A percentile compares a stretch with the other conserved stretches of the same genome.
Conservation (phyloP, 2,113 vertebrate genomes). For the Upupa epops region DNA sequence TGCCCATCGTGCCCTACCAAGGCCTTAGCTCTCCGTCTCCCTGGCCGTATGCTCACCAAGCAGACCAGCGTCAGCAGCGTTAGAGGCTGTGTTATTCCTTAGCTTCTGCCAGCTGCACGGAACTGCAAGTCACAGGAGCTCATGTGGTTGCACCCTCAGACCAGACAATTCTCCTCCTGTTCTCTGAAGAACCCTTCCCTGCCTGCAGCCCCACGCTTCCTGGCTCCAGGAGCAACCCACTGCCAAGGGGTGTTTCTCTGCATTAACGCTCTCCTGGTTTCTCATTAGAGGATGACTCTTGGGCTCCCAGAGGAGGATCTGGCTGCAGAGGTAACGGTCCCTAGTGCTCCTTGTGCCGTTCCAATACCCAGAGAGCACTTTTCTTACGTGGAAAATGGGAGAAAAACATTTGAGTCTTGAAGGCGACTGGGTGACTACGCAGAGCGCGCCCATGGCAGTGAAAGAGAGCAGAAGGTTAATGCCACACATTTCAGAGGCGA, state of each 20-base stretch:
- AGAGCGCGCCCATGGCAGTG: neutral
- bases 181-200: neutral
- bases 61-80: accelerated
- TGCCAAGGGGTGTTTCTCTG: neutral
- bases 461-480: neutral
- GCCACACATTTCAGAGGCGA: neutral
- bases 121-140: neutral
- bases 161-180: neutral
- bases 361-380: neutral
- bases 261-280: neutral
- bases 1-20: neutral
- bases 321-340: accelerated
- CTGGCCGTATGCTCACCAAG: neutral
- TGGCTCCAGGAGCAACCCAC: neutral
- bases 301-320: neutral
- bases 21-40: accelerated
- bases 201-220: neutral
- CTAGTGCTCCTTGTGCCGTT: too few species aligned
- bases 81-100: neutral
- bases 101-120: neutral
- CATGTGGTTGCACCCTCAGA: neutral
- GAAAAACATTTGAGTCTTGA: neutral
- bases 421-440: neutral
- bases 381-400: neutral
- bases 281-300: neutral